Percentiles rank a stretch among this genome's conserved stretches.
These are phyloP conservation scores for Cephalopholis sonnerati DNA, from an alignment of 2,113 vertebrate genomes.

Conservation along the genomic window DNA sequence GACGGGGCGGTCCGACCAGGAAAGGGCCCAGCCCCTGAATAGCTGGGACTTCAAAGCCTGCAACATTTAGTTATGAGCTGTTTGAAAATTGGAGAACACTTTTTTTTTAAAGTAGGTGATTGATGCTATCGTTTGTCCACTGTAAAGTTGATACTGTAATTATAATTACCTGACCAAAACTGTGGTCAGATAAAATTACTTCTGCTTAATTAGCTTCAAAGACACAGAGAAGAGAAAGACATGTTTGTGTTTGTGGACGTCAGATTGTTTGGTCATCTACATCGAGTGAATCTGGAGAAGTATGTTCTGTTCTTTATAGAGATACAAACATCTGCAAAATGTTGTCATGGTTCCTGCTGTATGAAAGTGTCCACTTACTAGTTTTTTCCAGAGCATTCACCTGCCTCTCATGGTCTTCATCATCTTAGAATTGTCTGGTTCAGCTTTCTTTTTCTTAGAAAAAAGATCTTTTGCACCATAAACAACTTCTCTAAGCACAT, in stretches of 20 bases:
- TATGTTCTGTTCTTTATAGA: background rate
- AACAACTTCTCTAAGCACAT: no score
- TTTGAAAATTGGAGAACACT: slow-evolving; percentile 60
- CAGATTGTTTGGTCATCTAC: background rate
- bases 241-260: background rate
- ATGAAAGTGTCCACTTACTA: background rate
- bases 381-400: no score
- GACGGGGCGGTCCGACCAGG: slow-evolving; percentile 47
- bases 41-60: slow-evolving; percentile 73
- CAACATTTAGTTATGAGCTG: slow-evolving; percentile 59
- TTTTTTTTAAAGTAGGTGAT: background rate
- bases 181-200: background rate
- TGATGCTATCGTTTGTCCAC: slow-evolving; percentile 44
- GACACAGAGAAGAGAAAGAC: background rate
- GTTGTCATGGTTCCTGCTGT: background rate
- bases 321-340: background rate
- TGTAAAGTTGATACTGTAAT: slow-evolving; percentile 40
- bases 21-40: slow-evolving; percentile 59
- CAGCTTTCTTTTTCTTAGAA: no score
- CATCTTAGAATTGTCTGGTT: no score
- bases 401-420: no score
- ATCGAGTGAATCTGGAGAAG: background rate
- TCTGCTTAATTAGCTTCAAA: background rate
- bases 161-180: slow-evolving; percentile 15
- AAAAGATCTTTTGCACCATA: no score